phyloP scores from a whole-genome alignment of 30 jellyfish, hydroid and myxozoan genomes.

The Aurelia coerulea region DNA sequence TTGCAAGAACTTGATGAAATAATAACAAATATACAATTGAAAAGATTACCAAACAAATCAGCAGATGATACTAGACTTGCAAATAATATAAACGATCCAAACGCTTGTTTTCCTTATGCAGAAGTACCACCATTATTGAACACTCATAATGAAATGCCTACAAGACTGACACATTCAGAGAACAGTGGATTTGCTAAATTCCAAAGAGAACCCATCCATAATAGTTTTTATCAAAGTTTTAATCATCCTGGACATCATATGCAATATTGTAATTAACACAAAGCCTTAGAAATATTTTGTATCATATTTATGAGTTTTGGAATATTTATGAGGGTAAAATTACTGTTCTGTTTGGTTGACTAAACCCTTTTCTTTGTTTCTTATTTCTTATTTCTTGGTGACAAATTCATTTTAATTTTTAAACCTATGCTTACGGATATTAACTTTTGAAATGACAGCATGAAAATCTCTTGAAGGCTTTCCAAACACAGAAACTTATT shows the following conservation, averaged over 20 bases:
- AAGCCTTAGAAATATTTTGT: no score
- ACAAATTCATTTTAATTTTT: no score
- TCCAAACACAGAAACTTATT: no score
- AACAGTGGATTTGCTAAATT: slow-evolving; percentile 51
- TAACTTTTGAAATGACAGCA: no score
- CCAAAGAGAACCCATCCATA: not conserved
- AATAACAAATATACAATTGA: slow-evolving; percentile 18
- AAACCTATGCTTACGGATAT: no score
- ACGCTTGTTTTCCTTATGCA: slow-evolving; percentile 63
- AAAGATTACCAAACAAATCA: slow-evolving; percentile 48
- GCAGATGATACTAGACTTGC: not conserved
- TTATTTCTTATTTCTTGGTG: no score
- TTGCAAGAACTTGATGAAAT: slow-evolving; percentile 15
- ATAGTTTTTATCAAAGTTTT: slow-evolving; percentile 2
- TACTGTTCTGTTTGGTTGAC: no score
- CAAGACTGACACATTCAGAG: slow-evolving; percentile 44
- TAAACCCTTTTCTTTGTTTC: no score
- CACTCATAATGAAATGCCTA: slow-evolving; percentile 4
- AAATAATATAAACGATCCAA: slow-evolving; percentile 40
- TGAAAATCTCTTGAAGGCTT: no score
- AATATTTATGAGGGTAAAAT: no score
- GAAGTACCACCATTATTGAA: slow-evolving; percentile 19
- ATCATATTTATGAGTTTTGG: no score
- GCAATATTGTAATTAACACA: not conserved
- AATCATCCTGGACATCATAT: not conserved